Evolutionary conservation across 2,113 vertebrate genomes (phyloP).

Genomic region (Aldabrachelys gigantea): DNA sequence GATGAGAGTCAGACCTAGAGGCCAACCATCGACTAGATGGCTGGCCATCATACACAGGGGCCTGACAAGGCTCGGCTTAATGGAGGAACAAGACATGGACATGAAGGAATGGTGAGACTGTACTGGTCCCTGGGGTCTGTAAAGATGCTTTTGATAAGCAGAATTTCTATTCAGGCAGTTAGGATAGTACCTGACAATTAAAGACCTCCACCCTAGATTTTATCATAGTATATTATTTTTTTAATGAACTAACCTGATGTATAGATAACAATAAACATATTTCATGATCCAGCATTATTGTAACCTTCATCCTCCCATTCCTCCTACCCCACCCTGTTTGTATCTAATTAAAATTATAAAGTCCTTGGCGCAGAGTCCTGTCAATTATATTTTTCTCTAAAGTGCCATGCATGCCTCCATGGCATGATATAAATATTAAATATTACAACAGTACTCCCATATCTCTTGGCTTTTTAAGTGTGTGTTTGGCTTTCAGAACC

Average conservation of each 20-base stretch:
- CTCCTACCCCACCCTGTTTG: constrained; percentile 41
- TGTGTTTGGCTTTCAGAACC: constrained; percentile 9
- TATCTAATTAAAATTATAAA: constrained; percentile 58
- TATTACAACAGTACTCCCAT: background rate
- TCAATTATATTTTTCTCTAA: constrained; percentile 53
- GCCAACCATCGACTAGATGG: background rate
- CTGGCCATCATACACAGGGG: background rate
- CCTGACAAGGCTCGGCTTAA: background rate
- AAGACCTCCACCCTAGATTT: background rate
- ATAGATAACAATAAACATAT: background rate
- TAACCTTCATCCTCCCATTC: constrained; percentile 45
- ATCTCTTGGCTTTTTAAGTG: constrained; percentile 1
- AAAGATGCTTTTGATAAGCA: background rate
- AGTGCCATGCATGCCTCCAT: constrained; percentile 42
- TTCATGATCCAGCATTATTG: background rate
- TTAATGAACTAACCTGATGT: background rate
- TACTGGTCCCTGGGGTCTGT: background rate
- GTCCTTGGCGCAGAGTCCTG: constrained; percentile 55
- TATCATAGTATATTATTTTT: background rate
- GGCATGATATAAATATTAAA: constrained; percentile 39
- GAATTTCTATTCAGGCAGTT: background rate
- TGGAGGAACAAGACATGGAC: background rate
- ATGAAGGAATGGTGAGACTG: background rate
- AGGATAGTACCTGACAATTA: background rate
- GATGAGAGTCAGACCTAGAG: background rate